Evolutionary conservation across 1,140 invertebrate species (phyloP).

Genomic region (Hycleus cichorii): DNA sequence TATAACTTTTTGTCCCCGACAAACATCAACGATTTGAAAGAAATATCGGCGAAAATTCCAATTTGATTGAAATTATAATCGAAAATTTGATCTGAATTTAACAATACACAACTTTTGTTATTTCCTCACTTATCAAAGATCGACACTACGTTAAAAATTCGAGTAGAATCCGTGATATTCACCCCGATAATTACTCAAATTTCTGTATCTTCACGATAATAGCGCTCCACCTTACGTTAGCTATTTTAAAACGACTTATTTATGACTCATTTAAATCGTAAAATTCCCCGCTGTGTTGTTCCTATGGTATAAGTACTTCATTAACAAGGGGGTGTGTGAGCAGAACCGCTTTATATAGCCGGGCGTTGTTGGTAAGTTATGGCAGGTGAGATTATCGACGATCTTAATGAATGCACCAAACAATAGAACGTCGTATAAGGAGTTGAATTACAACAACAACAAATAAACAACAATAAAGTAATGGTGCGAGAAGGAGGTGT

Average conservation of each 20-base stretch:
- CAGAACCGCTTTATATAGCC: background rate
- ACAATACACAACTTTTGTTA: too few species aligned
- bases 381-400: slow-evolving; percentile 13
- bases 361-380: slow-evolving; percentile 10
- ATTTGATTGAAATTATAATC: too few species aligned
- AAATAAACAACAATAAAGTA: slow-evolving; percentile 5
- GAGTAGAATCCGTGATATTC: too few species aligned
- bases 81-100: too few species aligned
- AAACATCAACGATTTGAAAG: too few species aligned
- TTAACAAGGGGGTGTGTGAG: slow-evolving; percentile 10
- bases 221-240: background rate
- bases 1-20: too few species aligned
- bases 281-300: slow-evolving; percentile 7
- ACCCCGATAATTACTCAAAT: too few species aligned
- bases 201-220: background rate
- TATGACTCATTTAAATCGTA: slow-evolving; percentile 16
- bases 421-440: slow-evolving; percentile 7
- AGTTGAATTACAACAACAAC: background rate
- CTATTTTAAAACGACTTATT: slow-evolving; percentile 14
- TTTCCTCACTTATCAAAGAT: too few species aligned
- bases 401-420: slow-evolving; percentile 16
- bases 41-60: too few species aligned
- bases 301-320: slow-evolving; percentile 6
- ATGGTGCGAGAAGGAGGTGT: slow-evolving; percentile 18
- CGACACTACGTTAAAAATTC: too few species aligned